Conservation (phyloP, 1,140 invertebrate species). For the Drosophila oshimai region DNA sequence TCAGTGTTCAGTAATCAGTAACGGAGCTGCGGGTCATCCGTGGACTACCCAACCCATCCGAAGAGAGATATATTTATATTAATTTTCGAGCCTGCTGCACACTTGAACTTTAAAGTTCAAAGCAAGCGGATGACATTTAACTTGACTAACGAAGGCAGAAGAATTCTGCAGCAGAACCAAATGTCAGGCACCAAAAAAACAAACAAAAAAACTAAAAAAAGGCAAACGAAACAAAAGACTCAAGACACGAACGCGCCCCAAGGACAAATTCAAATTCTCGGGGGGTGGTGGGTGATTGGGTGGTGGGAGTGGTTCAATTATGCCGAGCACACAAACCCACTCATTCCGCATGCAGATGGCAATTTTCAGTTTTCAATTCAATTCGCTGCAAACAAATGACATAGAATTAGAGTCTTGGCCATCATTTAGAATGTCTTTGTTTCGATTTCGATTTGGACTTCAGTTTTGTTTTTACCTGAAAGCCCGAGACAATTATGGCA, state of each 20-base stretch:
- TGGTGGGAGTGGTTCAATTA: constrained; percentile 33
- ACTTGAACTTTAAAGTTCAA: constrained; percentile 78
- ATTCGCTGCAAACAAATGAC: constrained; percentile 12
- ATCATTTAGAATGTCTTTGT: constrained; percentile 5
- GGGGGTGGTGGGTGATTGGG: neutral
- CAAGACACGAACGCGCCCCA: constrained; percentile 54
- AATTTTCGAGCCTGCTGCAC: constrained; percentile 11
- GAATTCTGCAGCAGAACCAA: constrained; percentile 24
- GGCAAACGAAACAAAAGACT: constrained; percentile 66
- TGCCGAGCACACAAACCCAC: neutral
- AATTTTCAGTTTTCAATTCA: constrained; percentile 25
- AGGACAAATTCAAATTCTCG: neutral
- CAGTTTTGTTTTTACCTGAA: no score
- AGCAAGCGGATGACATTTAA: constrained; percentile 66
- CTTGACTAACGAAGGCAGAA: constrained; percentile 56
- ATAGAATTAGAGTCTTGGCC: constrained; percentile 22
- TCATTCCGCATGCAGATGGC: constrained; percentile 18
- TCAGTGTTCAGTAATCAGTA: neutral
- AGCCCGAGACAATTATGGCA: constrained; percentile 17
- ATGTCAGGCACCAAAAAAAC: constrained; percentile 17
- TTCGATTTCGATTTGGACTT: neutral
- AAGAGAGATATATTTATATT: neutral
- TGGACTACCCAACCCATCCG: neutral
- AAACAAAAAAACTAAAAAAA: constrained; percentile 38
- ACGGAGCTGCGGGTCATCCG: neutral